Percentiles rank a stretch among this genome's conserved stretches.
These are phyloP conservation scores for Poecilus cupreus DNA, from an alignment of 2,888 invertebrate species.

Conservation along the genomic window DNA sequence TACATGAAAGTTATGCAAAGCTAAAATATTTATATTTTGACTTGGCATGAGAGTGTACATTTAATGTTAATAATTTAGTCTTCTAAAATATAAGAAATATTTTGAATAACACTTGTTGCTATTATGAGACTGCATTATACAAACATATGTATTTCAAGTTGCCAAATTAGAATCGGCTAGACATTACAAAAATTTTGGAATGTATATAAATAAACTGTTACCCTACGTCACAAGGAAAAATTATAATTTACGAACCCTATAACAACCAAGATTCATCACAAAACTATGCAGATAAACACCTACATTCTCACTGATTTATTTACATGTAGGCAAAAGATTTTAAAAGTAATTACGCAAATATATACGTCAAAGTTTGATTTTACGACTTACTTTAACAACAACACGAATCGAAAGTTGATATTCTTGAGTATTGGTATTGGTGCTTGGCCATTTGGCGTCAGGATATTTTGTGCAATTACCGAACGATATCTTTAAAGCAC, in stretches of 20 bases:
- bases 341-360: background rate
- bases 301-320: too few relatives aligned
- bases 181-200: conserved; percentile 18
- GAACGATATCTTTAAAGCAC: background rate
- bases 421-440: conserved; percentile 29
- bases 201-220: background rate
- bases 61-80: background rate
- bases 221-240: background rate
- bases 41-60: background rate
- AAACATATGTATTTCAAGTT: background rate
- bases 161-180: background rate
- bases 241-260: background rate
- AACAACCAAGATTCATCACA: background rate
- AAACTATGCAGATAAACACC: background rate
- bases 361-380: conserved; percentile 1
- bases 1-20: too few relatives aligned
- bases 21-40: too few relatives aligned
- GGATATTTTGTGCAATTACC: conserved; percentile 3
- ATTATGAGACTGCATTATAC: conserved; percentile 10
- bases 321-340: background rate
- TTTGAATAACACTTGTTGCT: conserved; percentile 27
- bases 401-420: background rate
- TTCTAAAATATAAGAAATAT: background rate
- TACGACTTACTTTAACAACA: background rate
- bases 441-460: conserved; percentile 3